These are phyloP conservation scores for Cantharis rufa DNA, from an alignment of 2,888 invertebrate species.

Conservation along the genomic window DNA sequence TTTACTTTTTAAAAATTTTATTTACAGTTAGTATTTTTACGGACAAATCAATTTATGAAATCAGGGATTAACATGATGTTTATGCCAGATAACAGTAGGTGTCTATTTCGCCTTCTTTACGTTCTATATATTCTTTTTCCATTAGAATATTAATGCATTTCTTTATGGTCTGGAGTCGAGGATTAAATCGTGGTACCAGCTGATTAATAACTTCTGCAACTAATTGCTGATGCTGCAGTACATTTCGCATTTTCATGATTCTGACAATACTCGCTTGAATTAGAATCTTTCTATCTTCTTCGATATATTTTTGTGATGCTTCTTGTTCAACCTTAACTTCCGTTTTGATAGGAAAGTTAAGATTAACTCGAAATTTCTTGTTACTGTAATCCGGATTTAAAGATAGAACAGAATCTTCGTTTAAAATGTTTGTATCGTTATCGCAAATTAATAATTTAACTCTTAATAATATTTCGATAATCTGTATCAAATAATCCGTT, in stretches of 20 bases:
- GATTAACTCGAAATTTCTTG: constrained; percentile 97
- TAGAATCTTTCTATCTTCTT: constrained; percentile 96
- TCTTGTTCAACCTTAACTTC: constrained; percentile 97
- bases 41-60: constrained; percentile 1
- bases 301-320: constrained; percentile 97
- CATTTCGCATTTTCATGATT: constrained; percentile 98
- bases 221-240: constrained; percentile 89
- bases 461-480: constrained; percentile 92
- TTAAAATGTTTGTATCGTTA: constrained; percentile 78
- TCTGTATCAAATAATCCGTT: constrained; percentile 79
- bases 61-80: constrained; percentile 51
- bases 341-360: constrained; percentile 96
- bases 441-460: constrained; percentile 84
- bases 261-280: constrained; percentile 94
- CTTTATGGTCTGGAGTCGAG: constrained; percentile 96
- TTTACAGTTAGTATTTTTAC: background rate
- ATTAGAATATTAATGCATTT: constrained; percentile 99
- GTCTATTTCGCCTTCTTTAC: constrained; percentile 97
- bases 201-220: constrained; percentile 97
- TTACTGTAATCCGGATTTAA: constrained; percentile 82
- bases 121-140: constrained; percentile 97
- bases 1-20: background rate
- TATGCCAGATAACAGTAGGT: constrained; percentile 98
- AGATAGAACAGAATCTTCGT: constrained; percentile 73
- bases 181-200: constrained; percentile 93